phyloP scores from a whole-genome alignment of 2,797 vertebrate genomes.

The Phalloptychus januarius region DNA sequence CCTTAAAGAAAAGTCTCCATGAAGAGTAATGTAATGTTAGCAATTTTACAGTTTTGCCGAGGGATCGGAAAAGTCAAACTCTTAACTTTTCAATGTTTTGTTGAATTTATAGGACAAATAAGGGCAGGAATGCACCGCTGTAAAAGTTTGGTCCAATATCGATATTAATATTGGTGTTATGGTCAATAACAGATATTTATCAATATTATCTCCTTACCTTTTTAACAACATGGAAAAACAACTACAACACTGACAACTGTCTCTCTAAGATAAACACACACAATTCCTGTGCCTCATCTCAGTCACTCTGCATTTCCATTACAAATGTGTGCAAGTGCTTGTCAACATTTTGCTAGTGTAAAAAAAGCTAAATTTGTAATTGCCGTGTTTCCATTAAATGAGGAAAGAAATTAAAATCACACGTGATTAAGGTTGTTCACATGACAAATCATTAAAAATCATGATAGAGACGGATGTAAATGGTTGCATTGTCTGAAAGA shows the following conservation, averaged over 20 bases:
- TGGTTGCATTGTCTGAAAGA: too few relatives aligned
- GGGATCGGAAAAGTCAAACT: background rate
- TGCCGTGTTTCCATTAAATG: too few relatives aligned
- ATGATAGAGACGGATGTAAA: too few relatives aligned
- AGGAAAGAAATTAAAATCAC: too few relatives aligned
- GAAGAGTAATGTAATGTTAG: background rate
- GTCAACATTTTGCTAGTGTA: too few relatives aligned
- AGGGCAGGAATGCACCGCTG: background rate
- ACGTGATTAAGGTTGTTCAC: too few relatives aligned
- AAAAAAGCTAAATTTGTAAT: too few relatives aligned
- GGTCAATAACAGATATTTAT: background rate
- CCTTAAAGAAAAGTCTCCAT: background rate
- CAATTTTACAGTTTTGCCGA: background rate
- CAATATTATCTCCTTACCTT: background rate
- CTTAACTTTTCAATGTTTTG: background rate
- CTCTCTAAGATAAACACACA: too few relatives aligned
- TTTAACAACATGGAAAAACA: background rate
- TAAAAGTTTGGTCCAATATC: background rate
- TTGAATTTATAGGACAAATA: background rate
- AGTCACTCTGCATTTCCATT: too few relatives aligned
- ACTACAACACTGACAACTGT: background rate
- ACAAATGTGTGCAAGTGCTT: too few relatives aligned
- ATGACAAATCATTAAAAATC: too few relatives aligned
- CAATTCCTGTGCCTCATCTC: too few relatives aligned
- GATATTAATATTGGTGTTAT: background rate